These are phyloP conservation scores for Pachymerium ferrugineum DNA, from an alignment of 2,888 invertebrate genomes.

Conservation along the genomic window DNA sequence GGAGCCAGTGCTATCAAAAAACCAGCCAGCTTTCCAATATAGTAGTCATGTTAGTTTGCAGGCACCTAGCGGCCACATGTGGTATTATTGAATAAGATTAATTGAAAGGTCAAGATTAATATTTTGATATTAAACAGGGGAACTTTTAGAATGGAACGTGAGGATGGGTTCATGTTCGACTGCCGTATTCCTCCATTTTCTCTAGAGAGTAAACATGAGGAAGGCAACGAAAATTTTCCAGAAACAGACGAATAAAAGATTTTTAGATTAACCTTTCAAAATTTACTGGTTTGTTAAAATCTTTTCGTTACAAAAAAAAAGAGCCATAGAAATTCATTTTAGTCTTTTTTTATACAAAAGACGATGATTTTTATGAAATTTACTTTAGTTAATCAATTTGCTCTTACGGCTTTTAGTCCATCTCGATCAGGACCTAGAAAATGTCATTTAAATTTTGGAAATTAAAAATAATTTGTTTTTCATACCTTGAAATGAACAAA, in stretches of 20 bases:
- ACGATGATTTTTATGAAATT: too few species aligned
- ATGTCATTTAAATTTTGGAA: background rate
- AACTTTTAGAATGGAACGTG: conserved; percentile 93
- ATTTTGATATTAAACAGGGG: conserved; percentile 59
- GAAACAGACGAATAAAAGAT: conserved; percentile 20
- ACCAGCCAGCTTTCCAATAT: conserved; percentile 93
- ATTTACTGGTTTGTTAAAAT: background rate
- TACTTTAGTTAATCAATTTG: background rate
- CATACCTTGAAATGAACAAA: background rate
- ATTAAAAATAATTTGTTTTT: background rate
- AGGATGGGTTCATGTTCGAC: conserved; percentile 94
- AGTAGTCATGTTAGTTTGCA: conserved; percentile 95
- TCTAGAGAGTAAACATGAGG: conserved; percentile 85
- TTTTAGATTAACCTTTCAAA: background rate
- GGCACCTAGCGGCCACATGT: conserved; percentile 97
- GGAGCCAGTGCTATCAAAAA: conserved; percentile 83
- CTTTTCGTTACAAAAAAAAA: too few species aligned
- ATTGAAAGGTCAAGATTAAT: background rate
- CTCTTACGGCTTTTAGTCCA: background rate
- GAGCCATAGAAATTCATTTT: background rate
- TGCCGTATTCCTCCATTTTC: conserved; percentile 97
- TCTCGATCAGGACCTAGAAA: background rate
- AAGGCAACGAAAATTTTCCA: conserved; percentile 41
- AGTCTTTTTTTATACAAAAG: background rate
- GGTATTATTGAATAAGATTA: conserved; percentile 55